Base-by-base conservation (phyloP, 2,113 vertebrate species). In the Epinephelus cyanopodus region DNA sequence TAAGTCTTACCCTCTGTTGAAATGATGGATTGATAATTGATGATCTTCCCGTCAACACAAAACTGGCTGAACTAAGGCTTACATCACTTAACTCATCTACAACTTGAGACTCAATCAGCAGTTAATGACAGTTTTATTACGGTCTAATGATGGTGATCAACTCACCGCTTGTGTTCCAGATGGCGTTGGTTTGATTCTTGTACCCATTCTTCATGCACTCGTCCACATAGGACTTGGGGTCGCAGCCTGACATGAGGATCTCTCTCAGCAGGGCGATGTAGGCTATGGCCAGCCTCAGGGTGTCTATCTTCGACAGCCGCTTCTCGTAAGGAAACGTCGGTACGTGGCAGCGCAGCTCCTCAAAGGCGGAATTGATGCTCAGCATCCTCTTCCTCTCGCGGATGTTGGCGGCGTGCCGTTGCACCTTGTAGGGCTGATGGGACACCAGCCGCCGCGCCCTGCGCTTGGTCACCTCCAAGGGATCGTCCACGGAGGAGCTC, bases 91-190 rank as follows among this genome's bases (percentile, higher is more conserved):
- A 33, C 50, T 37, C 21, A 25, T 33, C 21, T 63, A 6, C 23
- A 42, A 9, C 12, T 6, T 4, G 0, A 39, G 18, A 42, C 50
- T 67, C n/a, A 23, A 11, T 37, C 61, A 65, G 25, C 1, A 57
- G 25, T n/a, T 73, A 27, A 6, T 56, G 21, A 11, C 48, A 50
- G 5, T 18, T 27, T 57, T 10, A 50, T 39, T 17, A 9, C 2
- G 48, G 23, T 1, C 3, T 63, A 70, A 39, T 39, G 23, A 57
- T 0, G 33, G 23, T 23, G 19, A 63, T 63, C 25, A 33, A 3
- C 96, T 95, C 91, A 96, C 96, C 96, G 0, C 96, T 97, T 0
- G 95, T 97, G 29, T 96, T 95, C 97, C 97, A 97, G 76, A 93
- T 74, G 1, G 95, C 95, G 42, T 72, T 88, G 80, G 77, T 94